Evolutionary conservation across 2,113 vertebrate species (phyloP), one percentile per base, ranked within the genome.

Genomic region (Bubalus kerabau): DNA sequence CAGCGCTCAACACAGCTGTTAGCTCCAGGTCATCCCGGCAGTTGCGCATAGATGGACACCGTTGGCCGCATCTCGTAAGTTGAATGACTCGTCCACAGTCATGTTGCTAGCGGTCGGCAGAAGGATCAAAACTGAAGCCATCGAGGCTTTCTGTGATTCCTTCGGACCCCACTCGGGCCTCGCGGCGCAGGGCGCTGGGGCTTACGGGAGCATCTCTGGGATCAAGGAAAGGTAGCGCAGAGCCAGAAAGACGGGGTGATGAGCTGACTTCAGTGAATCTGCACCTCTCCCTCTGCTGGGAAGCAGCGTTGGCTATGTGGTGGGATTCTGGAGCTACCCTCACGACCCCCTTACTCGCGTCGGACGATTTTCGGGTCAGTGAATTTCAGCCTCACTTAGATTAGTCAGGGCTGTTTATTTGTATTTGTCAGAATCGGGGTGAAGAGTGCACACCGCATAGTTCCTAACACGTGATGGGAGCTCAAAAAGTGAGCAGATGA

Each of bases 221-320:
- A 52, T 1, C 40, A 2, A 15, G 28, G 64, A 19, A 87, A 32
- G 6, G 60, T 43, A 10, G 62, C 0, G 86, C 3, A 30, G 50
- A 14, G 43, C 30, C 3, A 0, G 32, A 43, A 59, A 36, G 80
- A 52, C 17, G 1, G n/a, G 2, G 7, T 15, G 19, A 32, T 2
- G 26, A 5, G 7, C 12, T 1, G 32, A 60, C 21, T 2, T 32
- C 23, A 0, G 11, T 0, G 23, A 16, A 2, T 52, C 4, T 0
- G 19, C 56, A 13, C 64, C 11, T 16, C 28, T 43, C 21, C 19
- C 7, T 10, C n/a, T 13, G 57, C 36, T 6, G 82, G 5, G 14
- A n/a, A 4, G 59, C 76, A 46, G 74, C 7, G 5, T 1, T 1
- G 54, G n/a, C 19, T 46, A 30, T 40, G 86, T 92, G 1, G 0